Percentiles rank a stretch among this genome's conserved stretches.
phyloP scores from a whole-genome alignment of 2,888 invertebrate genomes.

The Carcina quercana region DNA sequence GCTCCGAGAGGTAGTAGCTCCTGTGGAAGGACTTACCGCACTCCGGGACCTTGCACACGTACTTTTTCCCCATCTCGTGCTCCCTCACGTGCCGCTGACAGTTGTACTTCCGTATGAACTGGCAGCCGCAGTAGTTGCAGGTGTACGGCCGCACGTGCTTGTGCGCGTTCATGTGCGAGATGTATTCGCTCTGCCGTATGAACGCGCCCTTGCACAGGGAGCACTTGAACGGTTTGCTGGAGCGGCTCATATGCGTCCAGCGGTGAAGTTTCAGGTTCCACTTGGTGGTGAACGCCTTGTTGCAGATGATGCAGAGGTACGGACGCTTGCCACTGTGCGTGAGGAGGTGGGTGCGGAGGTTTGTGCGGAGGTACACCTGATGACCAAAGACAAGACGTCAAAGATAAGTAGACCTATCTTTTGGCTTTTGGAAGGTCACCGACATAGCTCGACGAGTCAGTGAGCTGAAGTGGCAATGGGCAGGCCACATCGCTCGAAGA shows the following conservation, averaged over 20 bases:
- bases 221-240: conserved; percentile 90
- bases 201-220: conserved; percentile 89
- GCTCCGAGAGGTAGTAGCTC: conserved; percentile 90
- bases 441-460: too few species aligned
- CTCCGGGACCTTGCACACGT: conserved; percentile 80
- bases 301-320: conserved; percentile 88
- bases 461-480: too few species aligned
- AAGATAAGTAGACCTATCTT: too few species aligned
- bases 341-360: conserved; percentile 85
- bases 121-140: conserved; percentile 92
- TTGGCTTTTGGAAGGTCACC: too few species aligned
- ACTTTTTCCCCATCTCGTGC: conserved; percentile 87
- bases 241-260: conserved; percentile 90
- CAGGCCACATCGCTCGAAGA: too few species aligned
- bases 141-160: conserved; percentile 89
- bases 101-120: conserved; percentile 91
- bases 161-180: conserved; percentile 90
- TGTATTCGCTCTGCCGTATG: conserved; percentile 85
- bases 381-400: not conserved
- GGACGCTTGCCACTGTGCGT: conserved; percentile 86
- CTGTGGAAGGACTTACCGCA: conserved; percentile 91
- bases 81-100: conserved; percentile 88
- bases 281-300: conserved; percentile 89
- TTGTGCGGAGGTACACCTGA: conserved; percentile 85
- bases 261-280: conserved; percentile 93